Conservation (phyloP, 92 coral and sea anemone genomes). For the Umimayanthus kanabou region DNA sequence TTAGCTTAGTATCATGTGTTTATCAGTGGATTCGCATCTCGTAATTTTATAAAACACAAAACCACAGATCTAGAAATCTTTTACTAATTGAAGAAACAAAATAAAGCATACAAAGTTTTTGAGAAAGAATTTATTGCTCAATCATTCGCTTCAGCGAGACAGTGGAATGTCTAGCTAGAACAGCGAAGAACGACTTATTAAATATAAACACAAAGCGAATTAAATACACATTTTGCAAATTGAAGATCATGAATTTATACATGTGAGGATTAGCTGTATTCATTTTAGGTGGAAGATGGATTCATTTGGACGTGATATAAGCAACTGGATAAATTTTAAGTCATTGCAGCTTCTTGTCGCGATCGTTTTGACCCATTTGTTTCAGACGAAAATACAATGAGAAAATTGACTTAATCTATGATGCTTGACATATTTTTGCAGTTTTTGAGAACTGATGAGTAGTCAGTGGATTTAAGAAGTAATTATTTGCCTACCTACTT, state of each 20-base stretch:
- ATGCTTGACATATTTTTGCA: too few species aligned
- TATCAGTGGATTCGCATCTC: too few species aligned
- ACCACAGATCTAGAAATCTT: conserved; percentile 20
- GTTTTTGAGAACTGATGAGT: conserved; percentile 11
- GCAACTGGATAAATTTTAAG: conserved; percentile 5
- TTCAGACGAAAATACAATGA: too few species aligned
- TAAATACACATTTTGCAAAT: conserved; percentile 25
- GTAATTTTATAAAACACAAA: conserved; percentile 26
- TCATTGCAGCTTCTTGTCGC: too few species aligned
- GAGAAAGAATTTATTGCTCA: conserved; percentile 29
- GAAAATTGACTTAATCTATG: too few species aligned
- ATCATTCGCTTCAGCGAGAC: conserved; percentile 32
- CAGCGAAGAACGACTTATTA: conserved; percentile 31
- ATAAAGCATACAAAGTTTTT: conserved; percentile 30
- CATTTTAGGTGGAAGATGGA: neutral
- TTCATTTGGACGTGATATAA: neutral
- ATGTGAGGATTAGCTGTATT: conserved; percentile 23
- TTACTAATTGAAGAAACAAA: conserved; percentile 30
- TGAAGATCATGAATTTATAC: conserved; percentile 25
- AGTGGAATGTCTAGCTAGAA: conserved; percentile 29
- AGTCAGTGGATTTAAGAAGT: conserved; percentile 9
- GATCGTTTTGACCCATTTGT: too few species aligned
- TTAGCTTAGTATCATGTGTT: too few species aligned
- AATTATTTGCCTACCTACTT: conserved; percentile 14
- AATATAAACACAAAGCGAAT: conserved; percentile 26